These are phyloP conservation scores for Dendrophyllia cribrosa DNA, from an alignment of 64 coral and sea anemone genomes.

Conservation along the genomic window DNA sequence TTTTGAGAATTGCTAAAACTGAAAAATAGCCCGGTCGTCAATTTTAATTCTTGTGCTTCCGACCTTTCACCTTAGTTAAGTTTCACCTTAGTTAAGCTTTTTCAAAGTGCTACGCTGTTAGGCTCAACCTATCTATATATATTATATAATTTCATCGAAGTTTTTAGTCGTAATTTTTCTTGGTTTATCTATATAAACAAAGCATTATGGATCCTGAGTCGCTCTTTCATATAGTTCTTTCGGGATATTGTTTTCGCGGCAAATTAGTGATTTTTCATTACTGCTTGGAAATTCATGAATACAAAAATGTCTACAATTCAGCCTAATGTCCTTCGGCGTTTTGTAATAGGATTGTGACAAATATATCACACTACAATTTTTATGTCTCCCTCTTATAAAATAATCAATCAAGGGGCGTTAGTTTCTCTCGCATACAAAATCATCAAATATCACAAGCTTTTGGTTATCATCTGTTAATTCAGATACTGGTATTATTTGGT, in stretches of 20 bases:
- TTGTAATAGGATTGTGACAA: neutral
- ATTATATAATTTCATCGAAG: no score
- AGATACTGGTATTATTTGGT: neutral
- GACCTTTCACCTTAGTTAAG: no score
- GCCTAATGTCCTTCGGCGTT: neutral
- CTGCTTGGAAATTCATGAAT: neutral
- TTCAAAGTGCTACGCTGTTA: no score
- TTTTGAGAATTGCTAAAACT: no score
- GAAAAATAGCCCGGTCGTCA: no score
- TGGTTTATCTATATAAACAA: neutral
- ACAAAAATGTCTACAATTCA: neutral
- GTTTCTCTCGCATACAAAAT: slow-evolving; percentile 5
- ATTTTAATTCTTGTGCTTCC: no score
- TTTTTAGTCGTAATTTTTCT: neutral
- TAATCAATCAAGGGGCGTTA: neutral
- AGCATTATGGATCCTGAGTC: neutral
- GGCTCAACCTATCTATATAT: no score
- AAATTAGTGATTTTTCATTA: neutral
- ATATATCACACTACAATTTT: neutral
- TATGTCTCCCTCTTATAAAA: neutral
- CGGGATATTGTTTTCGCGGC: neutral
- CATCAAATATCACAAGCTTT: slow-evolving; percentile 8
- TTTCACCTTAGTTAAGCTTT: no score
- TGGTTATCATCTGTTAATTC: neutral
- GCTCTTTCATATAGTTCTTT: neutral